Conservation (phyloP, 2,888 invertebrate genomes). For the Priocnemis perturbator region DNA sequence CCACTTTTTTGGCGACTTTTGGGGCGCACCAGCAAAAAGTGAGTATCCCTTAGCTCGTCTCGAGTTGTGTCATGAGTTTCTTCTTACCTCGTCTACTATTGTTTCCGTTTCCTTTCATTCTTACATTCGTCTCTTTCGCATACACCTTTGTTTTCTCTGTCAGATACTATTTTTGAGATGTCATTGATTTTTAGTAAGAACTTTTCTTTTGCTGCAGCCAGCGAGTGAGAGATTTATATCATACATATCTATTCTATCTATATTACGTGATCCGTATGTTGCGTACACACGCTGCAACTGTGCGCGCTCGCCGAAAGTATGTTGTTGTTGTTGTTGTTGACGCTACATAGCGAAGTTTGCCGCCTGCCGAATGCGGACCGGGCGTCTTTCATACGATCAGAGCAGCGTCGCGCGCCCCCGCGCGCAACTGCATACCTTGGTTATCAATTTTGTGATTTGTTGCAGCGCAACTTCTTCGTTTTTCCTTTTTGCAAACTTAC, state of each 20-base stretch:
- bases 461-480: slow-evolving; percentile 3
- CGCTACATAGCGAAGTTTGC: slow-evolving; percentile 39
- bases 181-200: slow-evolving; percentile 28
- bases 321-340: slow-evolving; percentile 39
- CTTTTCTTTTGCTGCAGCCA: slow-evolving; percentile 37
- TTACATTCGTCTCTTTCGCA: slow-evolving; percentile 32
- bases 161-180: slow-evolving; percentile 32
- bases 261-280: slow-evolving; percentile 8
- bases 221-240: slow-evolving; percentile 24
- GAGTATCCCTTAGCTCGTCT: slow-evolving; percentile 72
- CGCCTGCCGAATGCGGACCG: not conserved
- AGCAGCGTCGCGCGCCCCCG: too few relatives aligned
- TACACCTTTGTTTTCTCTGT: slow-evolving; percentile 31
- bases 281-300: slow-evolving; percentile 35
- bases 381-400: not conserved
- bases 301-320: slow-evolving; percentile 47
- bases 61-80: slow-evolving; percentile 66
- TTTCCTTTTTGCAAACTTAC: slow-evolving; percentile 33
- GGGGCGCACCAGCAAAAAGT: slow-evolving; percentile 73
- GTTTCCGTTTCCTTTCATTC: slow-evolving; percentile 21
- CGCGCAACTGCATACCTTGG: too few relatives aligned
- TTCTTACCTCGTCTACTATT: slow-evolving; percentile 33
- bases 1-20: slow-evolving; percentile 75
- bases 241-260: too few relatives aligned
- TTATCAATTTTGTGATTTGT: too few relatives aligned